Evolutionary conservation across 2,113 vertebrate species (phyloP).

Genomic region (Gadus chalcogrammus): DNA sequence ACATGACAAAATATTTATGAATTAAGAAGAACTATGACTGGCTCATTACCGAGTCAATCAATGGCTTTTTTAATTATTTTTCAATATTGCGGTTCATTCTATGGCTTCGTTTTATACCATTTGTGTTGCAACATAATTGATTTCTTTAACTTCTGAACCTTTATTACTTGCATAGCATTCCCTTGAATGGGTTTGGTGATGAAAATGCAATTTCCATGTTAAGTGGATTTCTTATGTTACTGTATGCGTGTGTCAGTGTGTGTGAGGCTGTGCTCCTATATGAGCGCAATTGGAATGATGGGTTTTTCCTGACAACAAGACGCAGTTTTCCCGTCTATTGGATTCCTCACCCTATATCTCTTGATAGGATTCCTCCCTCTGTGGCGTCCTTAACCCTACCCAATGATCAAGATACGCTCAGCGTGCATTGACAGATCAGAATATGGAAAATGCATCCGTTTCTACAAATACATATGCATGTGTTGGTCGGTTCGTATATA

Average conservation of each 20-base stretch:
- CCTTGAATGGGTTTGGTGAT: too few relatives aligned
- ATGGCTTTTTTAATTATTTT: not conserved
- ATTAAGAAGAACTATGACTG: not conserved
- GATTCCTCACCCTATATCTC: constrained; percentile 19
- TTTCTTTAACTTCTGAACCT: not conserved
- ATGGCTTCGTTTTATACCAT: too few relatives aligned
- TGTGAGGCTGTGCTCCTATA: constrained; percentile 25
- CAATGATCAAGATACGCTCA: constrained; percentile 44
- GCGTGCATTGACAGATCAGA: constrained; percentile 39
- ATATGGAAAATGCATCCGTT: constrained; percentile 32
- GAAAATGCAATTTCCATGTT: constrained; percentile 64
- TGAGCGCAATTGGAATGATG: too few relatives aligned
- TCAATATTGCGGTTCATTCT: too few relatives aligned
- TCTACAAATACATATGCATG: constrained; percentile 55
- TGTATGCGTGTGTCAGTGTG: too few relatives aligned
- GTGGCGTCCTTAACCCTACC: constrained; percentile 25
- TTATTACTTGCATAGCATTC: constrained; percentile 26
- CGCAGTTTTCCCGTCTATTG: constrained; percentile 46
- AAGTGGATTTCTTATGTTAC: constrained; percentile 48
- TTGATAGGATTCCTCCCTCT: constrained; percentile 26
- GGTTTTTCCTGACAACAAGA: constrained; percentile 23
- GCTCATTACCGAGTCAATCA: not conserved
- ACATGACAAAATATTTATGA: not conserved
- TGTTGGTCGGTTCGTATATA: not conserved
- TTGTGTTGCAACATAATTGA: too few relatives aligned